Evolutionary conservation across 2,888 invertebrate species (phyloP), one percentile per base, ranked within the genome.

Genomic region (Philereme transversata): DNA sequence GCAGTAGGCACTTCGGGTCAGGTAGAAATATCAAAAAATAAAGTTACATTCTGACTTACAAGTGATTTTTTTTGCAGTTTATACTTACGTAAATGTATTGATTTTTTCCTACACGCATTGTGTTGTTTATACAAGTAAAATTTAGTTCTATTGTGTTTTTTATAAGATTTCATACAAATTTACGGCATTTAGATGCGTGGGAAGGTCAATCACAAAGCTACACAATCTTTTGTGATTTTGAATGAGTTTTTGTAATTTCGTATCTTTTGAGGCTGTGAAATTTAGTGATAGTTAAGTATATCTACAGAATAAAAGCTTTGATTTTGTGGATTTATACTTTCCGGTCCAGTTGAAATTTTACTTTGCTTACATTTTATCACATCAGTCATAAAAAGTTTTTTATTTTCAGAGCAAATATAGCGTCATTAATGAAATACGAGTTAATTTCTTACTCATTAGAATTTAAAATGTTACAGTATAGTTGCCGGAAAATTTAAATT

Each of bases 51-150:
- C 68, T 66, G 50, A 50, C 53, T 60, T 54, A 67, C 68, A 64
- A 65, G 70, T 74, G 79, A 81, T 78, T 73, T 79, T 79, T 79
- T 79, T 80, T 81, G 79, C 74, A 62, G 72, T 60, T 63, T 54
- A 46, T 64, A 62, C 54, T 55, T 57, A 51, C 51, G 59, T 55
- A 58, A 52, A 49, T 40, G 51, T 65, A 63, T 62, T 57, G 64
- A 57, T 60, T 57, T 54, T 44, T 57, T 57, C 40, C 45, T 49
- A 6, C 43, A 53, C 45, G 44, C 45, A 38, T 47, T 44, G 56
- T n/a, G 33, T 47, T 44, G 56, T n/a, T 11, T 3, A 5, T 41
- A 50, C 60, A 62, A 64, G 60, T 67, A 61, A 50, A 51, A 38
- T 36, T 9, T 2, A 43, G 5, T 64, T 22, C 47, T 43, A 44